Evolutionary conservation across 2,888 invertebrate species (phyloP), one percentile per base, ranked within the genome.

Genomic region (Galerucella nymphaeae): DNA sequence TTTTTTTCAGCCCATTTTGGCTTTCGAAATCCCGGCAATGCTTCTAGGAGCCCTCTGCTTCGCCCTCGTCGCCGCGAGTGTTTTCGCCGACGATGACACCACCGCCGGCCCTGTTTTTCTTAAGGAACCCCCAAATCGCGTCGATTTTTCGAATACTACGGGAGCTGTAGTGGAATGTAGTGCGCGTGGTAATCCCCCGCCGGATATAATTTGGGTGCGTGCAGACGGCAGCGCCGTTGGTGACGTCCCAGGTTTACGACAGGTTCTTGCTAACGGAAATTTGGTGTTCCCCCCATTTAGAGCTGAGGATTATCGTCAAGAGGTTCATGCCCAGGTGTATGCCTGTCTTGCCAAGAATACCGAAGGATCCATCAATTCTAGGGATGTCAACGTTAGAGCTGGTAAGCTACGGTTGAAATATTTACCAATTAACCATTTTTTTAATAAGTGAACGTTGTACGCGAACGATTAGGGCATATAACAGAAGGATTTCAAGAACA

Each of bases 211-310:
- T 83, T 98, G 97, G 97, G 93, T 96, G 62, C 92, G 95, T 81
- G 92, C 93, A 79, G 96, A 97, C 87, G 97, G 97, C 72, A 93
- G 93, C 73, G 95, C 96, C 75, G 95, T 97, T 73, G 96, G 96
- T 73, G 96, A 96, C 85, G 95, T 97, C 45, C 95, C 96, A 78
- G 96, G 85, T 55, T 73, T 86, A 66, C 83, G 87, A 16, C 88
- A 94, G 91, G 80, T 83, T 11, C 77, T 83, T 50, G 93, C 96
- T 70, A 97, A 97, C 87, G 97, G 97, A 84, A 96, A 97, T 84
- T 89, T 98, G 82, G 94, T 96, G 66, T 97, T 98, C 86, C 96
- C 96, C 74, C 96, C 97, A 48, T 98, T 98, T 91, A 92, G 96
- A 73, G 96, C 96, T 66, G 95, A 96, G 86, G 95, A 96, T 86